Evolutionary conservation across 2,797 vertebrate genomes (phyloP), one percentile per base, ranked within the genome.

Genomic region (Iguana delicatissima): DNA sequence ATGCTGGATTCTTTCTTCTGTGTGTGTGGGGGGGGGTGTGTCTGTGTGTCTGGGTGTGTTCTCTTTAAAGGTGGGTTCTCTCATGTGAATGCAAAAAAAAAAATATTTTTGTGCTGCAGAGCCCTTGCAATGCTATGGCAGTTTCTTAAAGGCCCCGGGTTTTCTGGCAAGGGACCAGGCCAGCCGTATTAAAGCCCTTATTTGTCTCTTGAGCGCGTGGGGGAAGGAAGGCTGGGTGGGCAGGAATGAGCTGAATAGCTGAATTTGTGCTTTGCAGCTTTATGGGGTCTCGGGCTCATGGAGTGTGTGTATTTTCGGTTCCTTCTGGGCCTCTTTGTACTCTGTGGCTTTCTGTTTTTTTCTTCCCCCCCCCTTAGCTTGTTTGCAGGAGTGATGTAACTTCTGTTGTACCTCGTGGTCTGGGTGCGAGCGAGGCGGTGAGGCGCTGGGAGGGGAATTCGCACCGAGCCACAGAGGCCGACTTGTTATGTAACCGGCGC

Each of bases 361-460:
- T 13, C n/a, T n/a, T n/a, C 46, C 26, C 46, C 24, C 9, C 9
- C 26, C 38, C 8, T 1, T 5, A 77, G 26, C 13, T 50, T 57
- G 38, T 35, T 26, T 20, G 73, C 32, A 9, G 16, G 52, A 24
- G 29, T 87, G 91, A 91, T 83, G 79, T 77, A 86, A 91, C 87
- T 89, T 82, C 67, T n/a, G 50, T 84, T 80, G 76, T 59, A 29
- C 81, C 90, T 80, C 24, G 64, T 64, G 82, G 52, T 62, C 14
- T 12, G 86, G 82, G 69, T n/a, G 38, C 2, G 77, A 26, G 73
- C 24, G 35, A 1, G 76, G 52, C 76, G 46, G 42, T 3, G 42
- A 46, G 42, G 42, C 84, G 12, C 46, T 18, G 26, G 6, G 32
- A 42, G 22, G 76, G 50, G 46, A 20, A 18, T 22, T 10, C 55